These are phyloP conservation scores for Phengaris alcon DNA, from an alignment of 2,888 invertebrate genomes.

Conservation along the genomic window DNA sequence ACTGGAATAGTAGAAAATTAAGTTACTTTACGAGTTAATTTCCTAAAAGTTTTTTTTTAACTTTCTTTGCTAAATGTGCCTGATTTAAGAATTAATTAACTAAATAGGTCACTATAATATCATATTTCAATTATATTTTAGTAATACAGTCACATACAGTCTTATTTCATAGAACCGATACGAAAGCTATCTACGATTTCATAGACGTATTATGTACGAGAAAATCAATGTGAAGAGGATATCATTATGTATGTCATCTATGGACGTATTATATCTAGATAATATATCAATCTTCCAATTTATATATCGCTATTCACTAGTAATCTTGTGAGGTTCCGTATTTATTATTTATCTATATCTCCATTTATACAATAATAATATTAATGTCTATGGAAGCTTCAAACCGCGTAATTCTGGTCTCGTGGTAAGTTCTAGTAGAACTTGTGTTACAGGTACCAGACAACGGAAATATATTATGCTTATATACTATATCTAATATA, in stretches of 20 bases:
- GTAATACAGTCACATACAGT: background rate
- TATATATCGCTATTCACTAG: background rate
- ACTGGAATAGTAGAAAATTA: too few relatives aligned
- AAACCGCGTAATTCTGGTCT: too few relatives aligned
- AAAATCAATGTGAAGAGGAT: background rate
- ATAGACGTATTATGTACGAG: background rate
- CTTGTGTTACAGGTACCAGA: too few relatives aligned
- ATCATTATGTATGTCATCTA: background rate
- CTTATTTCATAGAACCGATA: background rate
- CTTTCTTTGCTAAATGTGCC: background rate
- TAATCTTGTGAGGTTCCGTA: too few relatives aligned
- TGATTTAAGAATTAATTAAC: background rate
- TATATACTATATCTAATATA: too few relatives aligned
- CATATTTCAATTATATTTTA: background rate
- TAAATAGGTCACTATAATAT: background rate
- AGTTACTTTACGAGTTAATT: background rate
- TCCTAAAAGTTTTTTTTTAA: background rate
- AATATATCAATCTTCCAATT: background rate
- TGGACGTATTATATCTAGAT: background rate
- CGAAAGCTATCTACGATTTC: background rate
- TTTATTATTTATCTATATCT: too few relatives aligned
- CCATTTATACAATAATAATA: too few relatives aligned
- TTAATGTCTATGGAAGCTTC: too few relatives aligned
- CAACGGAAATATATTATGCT: too few relatives aligned
- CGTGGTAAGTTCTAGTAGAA: too few relatives aligned